Evolutionary conservation across 2,797 vertebrate genomes (phyloP), one percentile per base, ranked within the genome.

Genomic region (Centroberyx gerrardi): DNA sequence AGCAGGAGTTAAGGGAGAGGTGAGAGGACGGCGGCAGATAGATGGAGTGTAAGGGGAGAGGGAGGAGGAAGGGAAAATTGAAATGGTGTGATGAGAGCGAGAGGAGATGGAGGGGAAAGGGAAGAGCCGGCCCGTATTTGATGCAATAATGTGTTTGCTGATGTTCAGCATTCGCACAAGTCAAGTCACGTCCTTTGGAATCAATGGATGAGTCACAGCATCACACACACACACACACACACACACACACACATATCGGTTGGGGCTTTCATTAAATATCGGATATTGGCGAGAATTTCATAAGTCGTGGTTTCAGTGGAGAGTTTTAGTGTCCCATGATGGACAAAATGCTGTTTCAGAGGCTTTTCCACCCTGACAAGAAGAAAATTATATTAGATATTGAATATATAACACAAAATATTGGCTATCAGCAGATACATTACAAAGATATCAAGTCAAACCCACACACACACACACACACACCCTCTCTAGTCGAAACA

Each of bases 1-100:
- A 74, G 60, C 69, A 58, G 61, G 64, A 81, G 70, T 55, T 66
- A 66, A 85, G 54, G 62, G 59, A 52, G 74, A 83, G 81, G 68
- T 68, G 81, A 85, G 78, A 65, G 59, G 73, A 74, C 8, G 8
- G 64, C 5, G 0, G 83, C 59, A 22, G 81, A 71, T 51, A 55
- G 76, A 77, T 17, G 68, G 33, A 71, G 80, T 22, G 46, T 10
- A 46, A 74, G 80, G 68, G 70, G 67, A 65, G 29, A n/a, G 3
- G 15, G 67, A 56, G 55, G 27, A 51, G 48, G 44, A 59, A 17
- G 4, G 69, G 14, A 40, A 58, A 64, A 61, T 28, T 70, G 67
- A 77, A 79, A 60, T 14, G 58, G 46, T 62, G 67, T 18, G 72
- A 80, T 68, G 82, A 68, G 78, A 76, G 60, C 3, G 55, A 64